These are phyloP conservation scores for Psammodynastes pulverulentus DNA, from an alignment of 2,113 vertebrate species.

Conservation along the genomic window DNA sequence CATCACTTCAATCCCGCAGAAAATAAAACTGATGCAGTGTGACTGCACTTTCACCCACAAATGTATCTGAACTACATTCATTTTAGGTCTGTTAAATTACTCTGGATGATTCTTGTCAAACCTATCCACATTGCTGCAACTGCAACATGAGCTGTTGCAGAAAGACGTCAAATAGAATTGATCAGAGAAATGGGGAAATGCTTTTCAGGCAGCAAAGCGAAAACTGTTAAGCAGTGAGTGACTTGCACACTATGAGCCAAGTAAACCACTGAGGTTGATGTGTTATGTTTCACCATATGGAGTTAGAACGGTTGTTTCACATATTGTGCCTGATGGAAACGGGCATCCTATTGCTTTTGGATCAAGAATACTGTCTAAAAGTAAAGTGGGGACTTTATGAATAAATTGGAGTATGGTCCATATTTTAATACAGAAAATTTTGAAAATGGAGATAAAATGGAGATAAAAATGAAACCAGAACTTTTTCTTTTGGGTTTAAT, in stretches of 20 bases:
- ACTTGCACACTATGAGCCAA: neutral
- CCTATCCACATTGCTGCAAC: neutral
- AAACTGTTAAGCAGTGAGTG: neutral
- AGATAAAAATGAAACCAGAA: too few species aligned
- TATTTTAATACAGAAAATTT: too few species aligned
- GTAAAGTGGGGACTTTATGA: too few species aligned
- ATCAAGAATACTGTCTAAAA: neutral
- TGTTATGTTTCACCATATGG: neutral
- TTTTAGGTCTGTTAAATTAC: neutral
- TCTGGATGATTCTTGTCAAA: neutral
- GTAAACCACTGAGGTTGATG: neutral
- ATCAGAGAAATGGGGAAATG: neutral
- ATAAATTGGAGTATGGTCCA: too few species aligned
- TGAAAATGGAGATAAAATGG: too few species aligned
- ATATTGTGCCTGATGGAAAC: neutral
- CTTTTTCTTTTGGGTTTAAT: too few species aligned
- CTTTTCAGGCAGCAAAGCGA: neutral
- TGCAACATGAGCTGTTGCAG: neutral
- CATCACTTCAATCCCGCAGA: neutral
- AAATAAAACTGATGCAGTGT: neutral
- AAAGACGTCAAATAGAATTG: neutral
- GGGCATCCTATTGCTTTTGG: neutral
- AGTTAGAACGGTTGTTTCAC: neutral
- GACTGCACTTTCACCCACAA: neutral
- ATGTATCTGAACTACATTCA: neutral